These are phyloP conservation scores for Sesamia nonagrioides DNA, from an alignment of 1,140 invertebrate species.

Conservation along the genomic window DNA sequence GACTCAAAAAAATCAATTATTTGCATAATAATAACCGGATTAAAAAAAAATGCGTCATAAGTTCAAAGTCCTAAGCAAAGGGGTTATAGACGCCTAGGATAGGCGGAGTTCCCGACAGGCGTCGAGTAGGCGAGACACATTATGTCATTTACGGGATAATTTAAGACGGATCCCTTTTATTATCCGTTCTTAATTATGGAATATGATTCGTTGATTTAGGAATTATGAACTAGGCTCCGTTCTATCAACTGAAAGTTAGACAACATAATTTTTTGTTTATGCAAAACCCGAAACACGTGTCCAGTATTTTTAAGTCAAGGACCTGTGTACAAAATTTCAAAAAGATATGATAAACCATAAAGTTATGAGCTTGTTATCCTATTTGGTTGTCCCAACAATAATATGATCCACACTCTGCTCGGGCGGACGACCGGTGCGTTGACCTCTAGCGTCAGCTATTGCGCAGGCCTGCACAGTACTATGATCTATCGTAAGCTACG, in stretches of 20 bases:
- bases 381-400: too few relatives aligned
- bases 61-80: slow-evolving; percentile 1
- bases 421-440: too few relatives aligned
- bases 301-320: too few relatives aligned
- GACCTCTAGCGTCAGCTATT: too few relatives aligned
- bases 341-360: too few relatives aligned
- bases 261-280: too few relatives aligned
- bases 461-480: too few relatives aligned
- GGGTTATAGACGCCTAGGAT: slow-evolving; percentile 1
- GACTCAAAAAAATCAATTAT: neutral
- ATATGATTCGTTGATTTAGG: neutral
- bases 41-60: neutral
- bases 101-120: neutral
- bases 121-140: slow-evolving; percentile 1
- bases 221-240: neutral
- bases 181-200: neutral
- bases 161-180: neutral
- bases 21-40: slow-evolving; percentile 9
- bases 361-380: too few relatives aligned
- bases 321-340: too few relatives aligned
- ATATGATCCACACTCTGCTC: too few relatives aligned
- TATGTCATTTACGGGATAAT: neutral
- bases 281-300: too few relatives aligned
- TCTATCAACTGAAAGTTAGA: neutral
- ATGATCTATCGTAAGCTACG: too few relatives aligned